Percentiles rank a stretch among this genome's conserved stretches.
These are phyloP conservation scores for Geophilus truncorum DNA, from an alignment of 2,888 invertebrate genomes.

Conservation along the genomic window DNA sequence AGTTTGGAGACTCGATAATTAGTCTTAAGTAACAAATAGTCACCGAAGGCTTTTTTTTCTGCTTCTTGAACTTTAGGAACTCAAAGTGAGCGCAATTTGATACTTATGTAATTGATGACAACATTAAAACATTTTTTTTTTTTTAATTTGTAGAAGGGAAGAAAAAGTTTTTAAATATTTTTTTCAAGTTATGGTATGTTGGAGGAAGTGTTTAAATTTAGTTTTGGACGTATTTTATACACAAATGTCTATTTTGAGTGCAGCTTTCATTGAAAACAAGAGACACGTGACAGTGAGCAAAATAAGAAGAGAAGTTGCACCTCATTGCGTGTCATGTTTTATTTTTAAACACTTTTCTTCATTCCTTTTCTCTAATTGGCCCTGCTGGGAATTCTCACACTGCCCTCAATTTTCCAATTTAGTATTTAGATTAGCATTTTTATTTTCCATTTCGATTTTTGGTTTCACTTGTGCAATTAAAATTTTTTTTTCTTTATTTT, in stretches of 20 bases:
- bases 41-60: background rate
- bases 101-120: background rate
- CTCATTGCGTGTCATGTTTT: constrained; percentile 13
- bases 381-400: constrained; percentile 7
- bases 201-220: constrained; percentile 11
- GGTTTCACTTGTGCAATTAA: background rate
- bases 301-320: constrained; percentile 13
- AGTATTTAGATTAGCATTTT: background rate
- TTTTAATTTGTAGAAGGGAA: too few relatives aligned
- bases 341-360: constrained; percentile 23
- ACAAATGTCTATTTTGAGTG: constrained; percentile 6
- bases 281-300: background rate
- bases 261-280: constrained; percentile 18
- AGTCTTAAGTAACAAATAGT: constrained; percentile 6
- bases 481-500: background rate
- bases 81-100: background rate
- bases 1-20: background rate
- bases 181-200: background rate
- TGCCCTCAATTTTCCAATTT: background rate
- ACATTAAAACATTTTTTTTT: background rate
- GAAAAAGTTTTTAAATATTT: background rate
- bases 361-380: constrained; percentile 2
- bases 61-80: background rate
- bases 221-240: background rate
- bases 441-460: background rate